Percentiles rank a stretch among this genome's conserved stretches.
phyloP scores from a whole-genome alignment of 64 coral and sea anemone genomes.

The Montipora cactus region DNA sequence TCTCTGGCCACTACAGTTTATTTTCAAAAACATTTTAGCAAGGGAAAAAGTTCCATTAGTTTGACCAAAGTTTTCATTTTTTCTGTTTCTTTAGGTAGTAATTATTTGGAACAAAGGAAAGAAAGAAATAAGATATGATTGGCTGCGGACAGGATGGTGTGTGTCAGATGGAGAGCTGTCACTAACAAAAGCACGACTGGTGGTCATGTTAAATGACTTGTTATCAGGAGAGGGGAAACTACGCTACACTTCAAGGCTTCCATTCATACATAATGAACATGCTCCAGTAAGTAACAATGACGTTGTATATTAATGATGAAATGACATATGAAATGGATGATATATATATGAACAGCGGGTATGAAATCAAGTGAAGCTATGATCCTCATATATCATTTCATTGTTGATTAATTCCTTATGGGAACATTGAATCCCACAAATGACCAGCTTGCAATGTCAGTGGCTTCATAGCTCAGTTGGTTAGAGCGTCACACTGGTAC shows the following conservation, averaged over 20 bases:
- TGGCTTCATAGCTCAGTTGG: too few relatives aligned
- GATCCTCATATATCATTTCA: too few relatives aligned
- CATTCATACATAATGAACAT: constrained; percentile 84
- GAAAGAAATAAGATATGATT: constrained; percentile 81
- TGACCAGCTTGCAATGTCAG: too few relatives aligned
- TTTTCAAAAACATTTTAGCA: too few relatives aligned
- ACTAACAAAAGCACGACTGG: constrained; percentile 31
- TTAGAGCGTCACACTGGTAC: too few relatives aligned
- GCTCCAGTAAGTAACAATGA: constrained; percentile 57
- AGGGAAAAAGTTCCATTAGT: not conserved
- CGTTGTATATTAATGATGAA: not conserved
- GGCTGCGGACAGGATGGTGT: constrained; percentile 88
- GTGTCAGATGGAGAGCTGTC: constrained; percentile 12
- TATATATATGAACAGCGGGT: too few relatives aligned
- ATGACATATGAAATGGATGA: too few relatives aligned
- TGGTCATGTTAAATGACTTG: constrained; percentile 57
- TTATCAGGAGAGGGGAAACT: constrained; percentile 74
- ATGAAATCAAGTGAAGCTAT: too few relatives aligned
- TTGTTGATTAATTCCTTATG: too few relatives aligned
- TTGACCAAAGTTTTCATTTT: not conserved
- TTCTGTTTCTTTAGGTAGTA: constrained; percentile 54
- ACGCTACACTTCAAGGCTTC: constrained; percentile 43
- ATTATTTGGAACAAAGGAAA: constrained; percentile 88
- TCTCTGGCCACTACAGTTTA: too few relatives aligned
- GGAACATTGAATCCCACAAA: too few relatives aligned